Base-by-base conservation (phyloP, 2,888 invertebrate genomes). In the Andricus quercusramuli region DNA sequence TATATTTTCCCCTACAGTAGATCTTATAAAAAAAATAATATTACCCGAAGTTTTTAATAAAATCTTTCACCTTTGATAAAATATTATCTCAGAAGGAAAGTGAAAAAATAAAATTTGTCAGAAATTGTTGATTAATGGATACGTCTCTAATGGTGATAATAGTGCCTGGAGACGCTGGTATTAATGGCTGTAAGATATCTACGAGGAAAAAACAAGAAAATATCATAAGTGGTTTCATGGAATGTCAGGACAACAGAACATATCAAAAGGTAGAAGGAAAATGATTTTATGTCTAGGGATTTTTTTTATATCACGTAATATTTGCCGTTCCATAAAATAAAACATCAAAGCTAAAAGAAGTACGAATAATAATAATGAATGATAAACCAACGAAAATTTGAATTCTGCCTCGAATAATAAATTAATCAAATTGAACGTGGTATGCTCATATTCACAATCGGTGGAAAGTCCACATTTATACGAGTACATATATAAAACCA, bases 71-170 rank as follows among this genome's bases (percentile, higher is more conserved):
- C n/a, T n/a, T 67, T 32, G 13, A 67, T 67, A 1, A 67, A 67
- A 41, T 8, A 5, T 22, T 13, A n/a, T 22, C 2, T 37, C 41
- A n/a, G 37, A 22, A 74, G 9, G 13, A 1, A 22, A 32, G 29
- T 32, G 29, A 20, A 41, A 29, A 1, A 29, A 29, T 47, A 20
- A 17, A 70, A 5, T 47, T 47, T 25, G 29, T 29, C 32, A 37
- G 56, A 56, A 74, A 74, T 74, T 74, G 5, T 56, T 13, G 29
- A n/a, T 37, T 56, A 32, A 47, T 17, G 17, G 17, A 17, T 25
- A 51, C n/a, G 20, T 32, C n/a, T 20, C 37, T 74, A 74, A 74
- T 74, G 56, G 56, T 74, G 74, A 74, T 74, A 74, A 74, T 37
- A 56, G 8, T 74, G 56, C 32, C 32, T 29, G 22, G 22, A 56